phyloP scores from a whole-genome alignment of 1,140 invertebrate species.

The Bombus affinis region DNA sequence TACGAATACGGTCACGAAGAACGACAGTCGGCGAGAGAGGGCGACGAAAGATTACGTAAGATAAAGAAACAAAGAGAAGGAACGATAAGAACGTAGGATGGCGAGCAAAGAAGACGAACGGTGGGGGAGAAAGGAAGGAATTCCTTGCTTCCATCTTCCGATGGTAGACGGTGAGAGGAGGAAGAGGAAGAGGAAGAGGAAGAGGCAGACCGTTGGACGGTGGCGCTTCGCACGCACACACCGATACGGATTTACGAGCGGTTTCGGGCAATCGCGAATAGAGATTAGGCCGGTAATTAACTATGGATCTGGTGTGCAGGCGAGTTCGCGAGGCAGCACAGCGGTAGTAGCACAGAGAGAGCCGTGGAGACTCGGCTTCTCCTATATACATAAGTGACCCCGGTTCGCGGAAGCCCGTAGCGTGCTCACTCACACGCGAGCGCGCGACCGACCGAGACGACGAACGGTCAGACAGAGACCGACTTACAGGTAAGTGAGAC shows the following conservation, averaged over 20 bases:
- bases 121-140: background rate
- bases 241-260: slow-evolving; percentile 83
- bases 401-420: slow-evolving; percentile 74
- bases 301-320: slow-evolving; percentile 81
- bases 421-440: slow-evolving; percentile 57
- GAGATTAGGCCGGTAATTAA: slow-evolving; percentile 83
- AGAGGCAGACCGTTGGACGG: slow-evolving; percentile 15
- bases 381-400: slow-evolving; percentile 78
- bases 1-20: slow-evolving; percentile 46
- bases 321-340: slow-evolving; percentile 74
- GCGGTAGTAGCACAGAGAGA: slow-evolving; percentile 56
- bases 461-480: slow-evolving; percentile 38
- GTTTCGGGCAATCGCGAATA: slow-evolving; percentile 83
- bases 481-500: background rate
- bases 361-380: slow-evolving; percentile 50
- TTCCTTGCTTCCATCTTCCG: background rate
- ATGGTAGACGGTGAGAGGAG: background rate
- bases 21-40: background rate
- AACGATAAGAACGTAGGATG: background rate
- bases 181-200: background rate
- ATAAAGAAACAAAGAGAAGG: background rate
- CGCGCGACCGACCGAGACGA: slow-evolving; percentile 50
- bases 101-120: background rate
- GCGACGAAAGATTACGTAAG: background rate
- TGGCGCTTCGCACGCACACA: slow-evolving; percentile 71